phyloP scores from a whole-genome alignment of 2,888 invertebrate species.

The Sabatieria punctata region DNA sequence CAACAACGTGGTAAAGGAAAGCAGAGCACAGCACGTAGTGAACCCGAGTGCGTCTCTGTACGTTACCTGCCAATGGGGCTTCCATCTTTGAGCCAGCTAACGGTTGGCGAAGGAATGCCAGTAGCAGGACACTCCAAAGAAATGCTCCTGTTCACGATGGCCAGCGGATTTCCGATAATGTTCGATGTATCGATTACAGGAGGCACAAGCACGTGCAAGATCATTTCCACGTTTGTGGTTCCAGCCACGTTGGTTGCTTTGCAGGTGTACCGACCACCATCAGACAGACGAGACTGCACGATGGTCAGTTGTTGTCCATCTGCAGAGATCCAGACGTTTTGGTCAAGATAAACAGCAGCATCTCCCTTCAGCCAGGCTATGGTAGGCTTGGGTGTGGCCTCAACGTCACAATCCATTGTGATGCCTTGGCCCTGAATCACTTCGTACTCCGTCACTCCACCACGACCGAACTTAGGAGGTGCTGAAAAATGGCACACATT shows the following conservation, averaged over 20 bases:
- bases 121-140: constrained; percentile 34
- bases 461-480: constrained; percentile 32
- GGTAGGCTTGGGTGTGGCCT: constrained; percentile 14
- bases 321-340: constrained; percentile 16
- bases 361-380: constrained; percentile 18
- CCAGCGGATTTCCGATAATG: constrained; percentile 33
- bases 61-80: constrained; percentile 29
- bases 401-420: constrained; percentile 22
- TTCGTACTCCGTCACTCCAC: constrained; percentile 23
- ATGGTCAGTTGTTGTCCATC: constrained; percentile 13
- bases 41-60: background rate
- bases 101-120: constrained; percentile 33
- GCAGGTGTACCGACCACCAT: constrained; percentile 34
- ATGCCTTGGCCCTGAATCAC: constrained; percentile 21
- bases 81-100: constrained; percentile 41
- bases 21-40: background rate
- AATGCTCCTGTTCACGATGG: constrained; percentile 30
- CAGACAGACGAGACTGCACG: constrained; percentile 4
- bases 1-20: background rate
- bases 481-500: constrained; percentile 22
- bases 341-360: constrained; percentile 15
- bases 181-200: constrained; percentile 31
- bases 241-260: constrained; percentile 36
- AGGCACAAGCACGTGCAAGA: constrained; percentile 24
- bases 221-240: constrained; percentile 21